These are phyloP conservation scores for Leuctra nigra DNA, from an alignment of 2,888 invertebrate genomes.

Conservation along the genomic window DNA sequence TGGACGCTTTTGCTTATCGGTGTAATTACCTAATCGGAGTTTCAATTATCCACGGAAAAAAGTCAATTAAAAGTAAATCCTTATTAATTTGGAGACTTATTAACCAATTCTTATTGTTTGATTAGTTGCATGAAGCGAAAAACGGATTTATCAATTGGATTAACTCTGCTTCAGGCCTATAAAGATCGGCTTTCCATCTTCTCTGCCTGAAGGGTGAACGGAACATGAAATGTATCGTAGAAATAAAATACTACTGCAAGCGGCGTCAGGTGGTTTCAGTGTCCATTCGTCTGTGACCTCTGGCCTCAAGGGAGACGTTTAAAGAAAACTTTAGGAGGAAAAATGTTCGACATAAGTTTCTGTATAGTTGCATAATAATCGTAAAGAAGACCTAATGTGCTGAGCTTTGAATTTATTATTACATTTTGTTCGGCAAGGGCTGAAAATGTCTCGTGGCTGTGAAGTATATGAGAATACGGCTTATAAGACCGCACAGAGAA, in stretches of 20 bases:
- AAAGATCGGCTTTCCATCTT: no score
- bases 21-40: conserved; percentile 1
- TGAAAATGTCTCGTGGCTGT: no score
- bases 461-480: no score
- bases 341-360: background rate
- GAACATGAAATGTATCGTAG: no score
- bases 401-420: no score
- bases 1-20: background rate
- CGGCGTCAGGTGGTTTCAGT: background rate
- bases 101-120: background rate
- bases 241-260: no score
- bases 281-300: background rate
- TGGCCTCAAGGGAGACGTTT: background rate
- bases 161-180: no score
- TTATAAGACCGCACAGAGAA: no score
- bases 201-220: no score
- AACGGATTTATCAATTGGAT: no score
- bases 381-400: background rate
- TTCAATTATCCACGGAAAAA: conserved; percentile 1
- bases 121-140: no score
- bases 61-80: conserved; percentile 16
- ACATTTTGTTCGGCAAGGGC: no score
- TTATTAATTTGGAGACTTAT: conserved; percentile 5
- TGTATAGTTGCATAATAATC: background rate
- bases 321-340: background rate